Percentiles rank a stretch among this genome's conserved stretches.
Conservation (phyloP, 2,797 vertebrate species). For the Fundulus diaphanus region DNA sequence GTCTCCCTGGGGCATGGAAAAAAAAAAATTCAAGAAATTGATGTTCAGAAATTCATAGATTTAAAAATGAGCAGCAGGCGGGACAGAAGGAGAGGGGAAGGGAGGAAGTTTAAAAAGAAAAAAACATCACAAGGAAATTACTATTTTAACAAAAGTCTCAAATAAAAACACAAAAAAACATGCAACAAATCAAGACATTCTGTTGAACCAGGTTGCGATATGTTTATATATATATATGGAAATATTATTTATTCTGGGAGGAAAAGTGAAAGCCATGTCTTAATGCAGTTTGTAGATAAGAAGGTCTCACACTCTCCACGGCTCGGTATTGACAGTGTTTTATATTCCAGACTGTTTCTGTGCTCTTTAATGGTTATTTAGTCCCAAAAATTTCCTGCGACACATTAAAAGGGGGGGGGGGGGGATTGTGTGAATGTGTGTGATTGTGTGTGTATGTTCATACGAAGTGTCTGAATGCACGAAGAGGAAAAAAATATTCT, state of each 20-base stretch:
- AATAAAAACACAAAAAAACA: not conserved
- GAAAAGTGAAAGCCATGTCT: slow-evolving; percentile 63
- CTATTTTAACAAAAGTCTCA: slow-evolving; percentile 29
- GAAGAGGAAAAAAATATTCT: slow-evolving; percentile 59
- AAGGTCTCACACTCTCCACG: slow-evolving; percentile 59
- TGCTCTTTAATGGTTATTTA: slow-evolving; percentile 73
- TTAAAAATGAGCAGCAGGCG: slow-evolving; percentile 81
- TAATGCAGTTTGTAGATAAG: slow-evolving; percentile 74
- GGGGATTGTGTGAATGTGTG: slow-evolving; percentile 5
- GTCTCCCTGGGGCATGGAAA: slow-evolving; percentile 76
- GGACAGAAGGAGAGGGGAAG: slow-evolving; percentile 37
- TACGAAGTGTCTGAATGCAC: not conserved
- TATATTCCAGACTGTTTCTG: slow-evolving; percentile 68
- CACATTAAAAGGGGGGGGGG: too few relatives aligned
- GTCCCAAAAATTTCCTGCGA: slow-evolving; percentile 57
- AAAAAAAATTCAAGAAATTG: slow-evolving; percentile 83
- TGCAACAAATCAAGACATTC: slow-evolving; percentile 48
- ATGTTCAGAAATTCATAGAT: slow-evolving; percentile 86
- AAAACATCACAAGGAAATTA: slow-evolving; percentile 22
- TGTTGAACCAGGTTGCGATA: slow-evolving; percentile 37
- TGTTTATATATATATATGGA: slow-evolving; percentile 47
- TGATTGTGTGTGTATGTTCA: not conserved
- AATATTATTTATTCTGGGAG: slow-evolving; percentile 66
- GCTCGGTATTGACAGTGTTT: slow-evolving; percentile 56
- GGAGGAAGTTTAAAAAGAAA: slow-evolving; percentile 13